A percentile compares a stretch with the other conserved stretches of the same genome.
Conservation (phyloP, 1,140 invertebrate species). For the Lepidurus couesii region DNA sequence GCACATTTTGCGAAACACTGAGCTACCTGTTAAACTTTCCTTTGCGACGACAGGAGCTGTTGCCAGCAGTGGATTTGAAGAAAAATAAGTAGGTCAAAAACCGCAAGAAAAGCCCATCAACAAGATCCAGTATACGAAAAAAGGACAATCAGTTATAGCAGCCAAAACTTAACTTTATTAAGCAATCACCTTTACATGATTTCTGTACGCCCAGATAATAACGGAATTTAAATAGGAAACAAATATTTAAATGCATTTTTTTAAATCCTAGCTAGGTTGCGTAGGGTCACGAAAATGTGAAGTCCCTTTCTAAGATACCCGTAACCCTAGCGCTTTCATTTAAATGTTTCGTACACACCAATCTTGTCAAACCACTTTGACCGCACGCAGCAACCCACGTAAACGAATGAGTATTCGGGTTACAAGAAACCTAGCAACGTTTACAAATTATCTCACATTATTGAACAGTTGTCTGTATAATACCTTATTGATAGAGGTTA, state of each 20-base stretch:
- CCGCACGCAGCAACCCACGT: constrained; percentile 28
- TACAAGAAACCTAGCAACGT: constrained; percentile 29
- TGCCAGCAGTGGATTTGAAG: too few relatives aligned
- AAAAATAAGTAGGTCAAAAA: too few relatives aligned
- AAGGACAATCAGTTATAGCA: neutral
- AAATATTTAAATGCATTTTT: neutral
- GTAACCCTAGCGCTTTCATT: neutral
- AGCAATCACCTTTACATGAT: neutral
- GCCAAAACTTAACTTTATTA: neutral
- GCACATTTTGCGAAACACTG: too few relatives aligned
- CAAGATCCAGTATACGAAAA: too few relatives aligned
- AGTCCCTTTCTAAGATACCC: neutral
- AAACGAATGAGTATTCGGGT: constrained; percentile 30
- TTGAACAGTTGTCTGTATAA: neutral
- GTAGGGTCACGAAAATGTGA: neutral
- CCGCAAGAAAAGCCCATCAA: too few relatives aligned
- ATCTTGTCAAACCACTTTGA: constrained; percentile 29
- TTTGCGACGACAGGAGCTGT: too few relatives aligned
- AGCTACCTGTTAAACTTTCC: too few relatives aligned
- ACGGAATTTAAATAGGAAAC: neutral
- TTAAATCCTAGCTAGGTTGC: neutral
- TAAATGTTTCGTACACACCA: constrained; percentile 5
- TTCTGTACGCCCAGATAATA: neutral
- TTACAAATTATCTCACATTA: neutral
- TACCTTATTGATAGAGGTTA: constrained; percentile 32